Conservation (phyloP, 1,140 invertebrate species). For the Aphaenogaster ashmeadi region DNA sequence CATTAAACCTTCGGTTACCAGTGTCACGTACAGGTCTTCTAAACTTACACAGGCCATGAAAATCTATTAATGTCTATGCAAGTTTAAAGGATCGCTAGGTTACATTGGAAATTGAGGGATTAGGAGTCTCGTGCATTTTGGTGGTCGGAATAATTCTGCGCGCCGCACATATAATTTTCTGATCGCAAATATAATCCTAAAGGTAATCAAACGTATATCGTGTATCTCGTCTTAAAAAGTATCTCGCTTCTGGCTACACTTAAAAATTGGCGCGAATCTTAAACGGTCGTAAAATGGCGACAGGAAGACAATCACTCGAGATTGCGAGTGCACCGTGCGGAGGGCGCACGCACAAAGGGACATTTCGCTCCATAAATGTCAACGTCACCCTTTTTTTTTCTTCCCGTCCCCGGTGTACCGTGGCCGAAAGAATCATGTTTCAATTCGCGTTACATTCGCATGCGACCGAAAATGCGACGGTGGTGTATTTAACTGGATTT, state of each 20-base stretch:
- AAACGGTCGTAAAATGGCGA: neutral
- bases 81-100: conserved; percentile 11
- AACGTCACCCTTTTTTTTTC: conserved; percentile 45
- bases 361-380: conserved; percentile 36
- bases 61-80: conserved; percentile 16
- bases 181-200: conserved; percentile 4
- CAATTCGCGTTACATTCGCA: conserved; percentile 81
- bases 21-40: conserved; percentile 25
- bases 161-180: conserved; percentile 14
- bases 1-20: conserved; percentile 10
- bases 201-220: neutral
- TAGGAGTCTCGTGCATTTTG: neutral
- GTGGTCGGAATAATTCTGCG: neutral
- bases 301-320: neutral
- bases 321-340: neutral
- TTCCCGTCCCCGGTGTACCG: neutral
- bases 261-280: neutral
- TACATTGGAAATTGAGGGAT: conserved; percentile 50
- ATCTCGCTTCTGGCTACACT: neutral
- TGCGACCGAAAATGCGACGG: conserved; percentile 70
- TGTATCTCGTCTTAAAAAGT: neutral
- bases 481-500: conserved; percentile 86
- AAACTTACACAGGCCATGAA: conserved; percentile 21
- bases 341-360: neutral
- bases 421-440: conserved; percentile 80